Conservation (phyloP, 2,888 invertebrate genomes). For the Aphidoletes aphidimyza region DNA sequence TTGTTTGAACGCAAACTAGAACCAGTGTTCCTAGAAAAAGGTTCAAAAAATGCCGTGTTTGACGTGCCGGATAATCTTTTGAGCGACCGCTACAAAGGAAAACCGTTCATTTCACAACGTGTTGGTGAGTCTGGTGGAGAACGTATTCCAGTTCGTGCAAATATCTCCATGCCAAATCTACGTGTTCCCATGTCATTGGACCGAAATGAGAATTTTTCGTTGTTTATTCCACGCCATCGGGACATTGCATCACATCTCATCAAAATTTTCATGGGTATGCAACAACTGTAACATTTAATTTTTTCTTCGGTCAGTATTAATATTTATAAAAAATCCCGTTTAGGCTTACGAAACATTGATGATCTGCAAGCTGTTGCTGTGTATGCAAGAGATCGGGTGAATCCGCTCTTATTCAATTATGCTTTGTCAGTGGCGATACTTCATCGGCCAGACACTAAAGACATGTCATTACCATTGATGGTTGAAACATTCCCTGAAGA, state of each 20-base stretch:
- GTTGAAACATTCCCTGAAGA: conserved; percentile 70
- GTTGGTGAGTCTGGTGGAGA: conserved; percentile 70
- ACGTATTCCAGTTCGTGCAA: conserved; percentile 68
- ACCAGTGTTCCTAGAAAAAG: conserved; percentile 82
- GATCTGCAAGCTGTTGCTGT: conserved; percentile 75
- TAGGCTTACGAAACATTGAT: conserved; percentile 76
- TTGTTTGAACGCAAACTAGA: conserved; percentile 81
- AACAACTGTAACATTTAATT: conserved; percentile 67
- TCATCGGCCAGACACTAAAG: conserved; percentile 74
- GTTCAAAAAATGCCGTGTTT: conserved; percentile 71
- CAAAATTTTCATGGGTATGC: conserved; percentile 73
- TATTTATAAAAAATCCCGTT: not conserved
- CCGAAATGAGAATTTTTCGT: conserved; percentile 75
- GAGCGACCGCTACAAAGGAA: conserved; percentile 68
- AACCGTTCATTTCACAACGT: conserved; percentile 69
- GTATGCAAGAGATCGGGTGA: conserved; percentile 75
- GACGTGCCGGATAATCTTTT: conserved; percentile 74
- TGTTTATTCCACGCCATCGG: conserved; percentile 77
- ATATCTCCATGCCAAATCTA: conserved; percentile 74
- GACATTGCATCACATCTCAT: conserved; percentile 74
- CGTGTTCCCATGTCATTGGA: conserved; percentile 71
- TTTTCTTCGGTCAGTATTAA: not conserved
- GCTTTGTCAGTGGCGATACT: conserved; percentile 77
- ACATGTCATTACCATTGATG: conserved; percentile 75
- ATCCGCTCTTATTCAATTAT: conserved; percentile 80